Base-by-base conservation (phyloP, 1,140 invertebrate species). In the Eumeta japonica region DNA sequence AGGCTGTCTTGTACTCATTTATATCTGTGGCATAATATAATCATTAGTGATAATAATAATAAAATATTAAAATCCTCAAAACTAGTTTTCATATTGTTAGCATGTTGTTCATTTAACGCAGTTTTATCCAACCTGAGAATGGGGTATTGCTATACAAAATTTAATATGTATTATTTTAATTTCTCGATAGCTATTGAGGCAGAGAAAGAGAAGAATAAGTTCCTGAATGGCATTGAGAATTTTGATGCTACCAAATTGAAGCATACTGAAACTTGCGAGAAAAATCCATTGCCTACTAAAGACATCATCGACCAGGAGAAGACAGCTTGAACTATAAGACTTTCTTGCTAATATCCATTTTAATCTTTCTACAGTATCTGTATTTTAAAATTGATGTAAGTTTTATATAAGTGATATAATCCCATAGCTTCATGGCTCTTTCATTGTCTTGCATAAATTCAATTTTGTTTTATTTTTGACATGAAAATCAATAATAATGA, bases 201-300 rank as follows among this genome's bases (percentile, higher is more conserved):
- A 55, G 91, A 93, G 63, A 93, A 92, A 65, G 88, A 83, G 46
- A 88, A 92, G 67, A 86, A 88, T 66, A 81, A 91, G 52, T 81
- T 93, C 46, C 83, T 92, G 49, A 87, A 87, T 55, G 90, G 90
- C 46, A 92, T 94, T 55, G 89, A 92, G 73, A 89, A 87, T 62
- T 94, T 93, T 64, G 86, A 93, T 77, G 75, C 84, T 16, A 82
- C 78, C 43, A 90, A 90, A 70, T 67, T 94, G 76, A 92, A 92
- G 73, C 90, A 89, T 58, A 88, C 90, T 29, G 87, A 92, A 75
- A 94, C 91, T 33, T 84, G 85, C 57, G 90, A 93, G 71, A 93
- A 93, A 76, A 93, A 93, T 77, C 84, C 86, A 35, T 79, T 94
- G 58, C 91, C 91, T 50, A 90, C 88, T 60, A 89, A 90, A 81